A percentile compares a stretch with the other conserved stretches of the same genome.
Conservation (phyloP, 2,113 vertebrate species). For the Tenebrosternarchus preto region DNA sequence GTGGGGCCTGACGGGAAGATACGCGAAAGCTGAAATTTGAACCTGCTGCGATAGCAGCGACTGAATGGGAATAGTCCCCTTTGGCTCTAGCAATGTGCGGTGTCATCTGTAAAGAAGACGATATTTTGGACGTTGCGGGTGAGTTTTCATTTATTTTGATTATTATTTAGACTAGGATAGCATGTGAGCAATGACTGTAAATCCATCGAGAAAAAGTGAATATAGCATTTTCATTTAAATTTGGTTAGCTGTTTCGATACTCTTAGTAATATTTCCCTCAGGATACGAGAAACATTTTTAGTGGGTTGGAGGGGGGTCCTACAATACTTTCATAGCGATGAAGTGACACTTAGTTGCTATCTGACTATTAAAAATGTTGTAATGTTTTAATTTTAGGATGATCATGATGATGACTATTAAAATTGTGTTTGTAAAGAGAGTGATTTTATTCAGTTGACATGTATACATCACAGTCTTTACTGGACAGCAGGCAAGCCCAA, state of each 20-base stretch:
- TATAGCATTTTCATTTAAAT: slow-evolving; percentile 3
- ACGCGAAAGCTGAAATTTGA: slow-evolving; percentile 73
- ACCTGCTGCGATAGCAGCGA: slow-evolving; percentile 27
- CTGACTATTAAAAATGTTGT: background rate
- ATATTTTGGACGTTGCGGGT: slow-evolving; percentile 67
- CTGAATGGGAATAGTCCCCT: slow-evolving; percentile 62
- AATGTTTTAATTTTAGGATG: no score
- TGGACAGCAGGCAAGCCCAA: background rate
- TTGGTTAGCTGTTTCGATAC: slow-evolving; percentile 21
- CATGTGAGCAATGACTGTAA: slow-evolving; percentile 1
- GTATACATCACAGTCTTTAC: background rate
- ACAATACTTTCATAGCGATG: background rate
- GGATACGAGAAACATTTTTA: background rate
- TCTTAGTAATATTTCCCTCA: slow-evolving; percentile 26
- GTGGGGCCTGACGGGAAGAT: slow-evolving; percentile 69
- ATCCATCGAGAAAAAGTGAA: background rate
- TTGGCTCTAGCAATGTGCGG: slow-evolving; percentile 66
- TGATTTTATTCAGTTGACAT: background rate
- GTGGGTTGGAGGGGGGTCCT: background rate
- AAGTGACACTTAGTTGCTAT: background rate
- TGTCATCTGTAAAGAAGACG: slow-evolving; percentile 66
- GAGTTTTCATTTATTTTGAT: slow-evolving; percentile 51
- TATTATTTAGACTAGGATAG: background rate
- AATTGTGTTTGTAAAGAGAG: slow-evolving; percentile 4
- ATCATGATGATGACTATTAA: background rate